Base-by-base conservation (phyloP, 2,113 vertebrate species). In the Haplotaxodon microlepis region DNA sequence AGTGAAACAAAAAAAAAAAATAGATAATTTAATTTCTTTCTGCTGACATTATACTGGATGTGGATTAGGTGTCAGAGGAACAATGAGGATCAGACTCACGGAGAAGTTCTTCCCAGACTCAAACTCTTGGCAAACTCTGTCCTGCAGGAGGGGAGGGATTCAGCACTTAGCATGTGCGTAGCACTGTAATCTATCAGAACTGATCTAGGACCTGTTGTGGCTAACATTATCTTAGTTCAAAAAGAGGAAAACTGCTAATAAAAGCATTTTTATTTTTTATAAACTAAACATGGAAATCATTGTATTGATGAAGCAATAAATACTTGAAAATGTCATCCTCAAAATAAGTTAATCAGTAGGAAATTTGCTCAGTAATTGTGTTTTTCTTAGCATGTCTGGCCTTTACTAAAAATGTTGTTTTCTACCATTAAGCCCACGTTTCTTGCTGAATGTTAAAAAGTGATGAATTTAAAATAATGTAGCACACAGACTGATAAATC, bases 1-100 rank as follows among this genome's bases (percentile, higher is more conserved):
- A 95, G 90, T 8, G 89, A 93, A 91, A 90, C 82, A 90, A 51
- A 53, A 54, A 90, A 19, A 87, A 12, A 82, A 10, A 45, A 69
- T n/a, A 40, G 21, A 2, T 38, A 1, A 12, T 8, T 24, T 4
- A 5, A 14, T 21, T 78, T 21, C 1, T 9, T 47, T 31, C 9
- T 13, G 11, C 14, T 54, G 69, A 57, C 31, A 24, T 6, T 13
- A 71, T 42, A 9, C n/a, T 61, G 31, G 78, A 84, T 61, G 17
- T 5, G 6, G 29, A 45, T 31, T 1, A 78, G 3, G 19, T 17
- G 66, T 71, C 38, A 71, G 59, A 19, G 31, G 5, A 11, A 40
- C 19, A 78, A 9, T 34, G 8, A 57, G 3, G 13, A 38, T 84
- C 8, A 50, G 57, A 91, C 93, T 93, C 63, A 94, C 94, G 19